Conservation (phyloP, 2,797 vertebrate species). For the Threskiornis aethiopicus region DNA sequence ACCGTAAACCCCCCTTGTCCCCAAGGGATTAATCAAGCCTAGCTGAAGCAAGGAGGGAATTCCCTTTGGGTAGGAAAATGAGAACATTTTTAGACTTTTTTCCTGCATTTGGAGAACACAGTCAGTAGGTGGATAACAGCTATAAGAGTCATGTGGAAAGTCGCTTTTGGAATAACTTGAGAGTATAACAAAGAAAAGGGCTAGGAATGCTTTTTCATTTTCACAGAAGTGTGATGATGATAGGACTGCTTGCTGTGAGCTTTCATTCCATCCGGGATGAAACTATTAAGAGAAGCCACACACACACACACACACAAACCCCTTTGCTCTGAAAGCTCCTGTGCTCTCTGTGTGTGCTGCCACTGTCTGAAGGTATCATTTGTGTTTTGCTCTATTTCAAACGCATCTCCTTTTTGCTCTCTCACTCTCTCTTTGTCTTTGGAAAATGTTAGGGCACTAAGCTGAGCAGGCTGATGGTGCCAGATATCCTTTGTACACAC, state of each 20-base stretch:
- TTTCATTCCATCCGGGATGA: slow-evolving; percentile 33
- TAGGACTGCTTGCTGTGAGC: slow-evolving; percentile 44
- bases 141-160: not conserved
- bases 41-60: not conserved
- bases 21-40: not conserved
- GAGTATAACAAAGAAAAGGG: not conserved
- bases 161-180: not conserved
- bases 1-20: not conserved
- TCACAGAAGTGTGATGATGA: slow-evolving; percentile 14
- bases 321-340: slow-evolving; percentile 13
- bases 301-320: not conserved
- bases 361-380: not conserved
- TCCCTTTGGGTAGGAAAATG: not conserved
- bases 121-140: not conserved
- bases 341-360: not conserved
- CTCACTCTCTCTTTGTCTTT: slow-evolving; percentile 35
- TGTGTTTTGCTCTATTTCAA: slow-evolving; percentile 41
- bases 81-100: not conserved
- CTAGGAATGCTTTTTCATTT: slow-evolving; percentile 11
- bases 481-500: slow-evolving; percentile 1
- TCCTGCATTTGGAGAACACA: not conserved
- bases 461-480: not conserved
- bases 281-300: slow-evolving; percentile 16
- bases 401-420: not conserved
- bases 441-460: slow-evolving; percentile 48